Percentiles rank a stretch among this genome's conserved stretches.
Conservation (phyloP, 2,113 vertebrate genomes). For the Halichoerus grypus region DNA sequence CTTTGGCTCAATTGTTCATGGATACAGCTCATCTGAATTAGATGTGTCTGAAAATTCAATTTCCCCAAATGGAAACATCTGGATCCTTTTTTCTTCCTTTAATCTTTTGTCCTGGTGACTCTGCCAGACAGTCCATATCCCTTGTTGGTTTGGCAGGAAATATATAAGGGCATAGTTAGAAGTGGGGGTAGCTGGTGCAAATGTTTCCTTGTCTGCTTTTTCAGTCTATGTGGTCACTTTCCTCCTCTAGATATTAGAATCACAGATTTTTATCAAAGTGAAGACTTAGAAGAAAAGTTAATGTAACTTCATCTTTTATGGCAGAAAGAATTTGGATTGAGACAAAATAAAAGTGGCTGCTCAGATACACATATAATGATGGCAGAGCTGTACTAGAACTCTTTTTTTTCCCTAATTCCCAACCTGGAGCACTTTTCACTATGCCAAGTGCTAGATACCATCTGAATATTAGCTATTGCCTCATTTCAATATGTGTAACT, state of each 20-base stretch:
- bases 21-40: constrained; percentile 75
- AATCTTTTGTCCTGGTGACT: constrained; percentile 75
- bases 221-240: constrained; percentile 24
- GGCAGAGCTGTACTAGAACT: not conserved
- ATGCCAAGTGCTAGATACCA: not conserved
- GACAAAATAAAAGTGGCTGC: constrained; percentile 42
- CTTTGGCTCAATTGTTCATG: constrained; percentile 54
- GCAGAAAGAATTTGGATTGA: not conserved
- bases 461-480: not conserved
- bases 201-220: constrained; percentile 61
- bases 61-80: constrained; percentile 80
- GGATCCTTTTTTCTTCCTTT: constrained; percentile 77
- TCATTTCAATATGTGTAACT: not conserved
- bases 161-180: constrained; percentile 59
- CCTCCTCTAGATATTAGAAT: constrained; percentile 6
- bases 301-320: constrained; percentile 11
- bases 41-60: constrained; percentile 81
- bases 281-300: constrained; percentile 47
- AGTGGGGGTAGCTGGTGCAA: constrained; percentile 38
- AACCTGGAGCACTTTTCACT: not conserved
- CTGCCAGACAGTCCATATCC: constrained; percentile 70
- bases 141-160: constrained; percentile 75
- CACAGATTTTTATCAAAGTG: constrained; percentile 55
- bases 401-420: not conserved
- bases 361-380: not conserved